phyloP scores from a whole-genome alignment of 2,888 invertebrate genomes.

The Holacanthella duospinosa region DNA sequence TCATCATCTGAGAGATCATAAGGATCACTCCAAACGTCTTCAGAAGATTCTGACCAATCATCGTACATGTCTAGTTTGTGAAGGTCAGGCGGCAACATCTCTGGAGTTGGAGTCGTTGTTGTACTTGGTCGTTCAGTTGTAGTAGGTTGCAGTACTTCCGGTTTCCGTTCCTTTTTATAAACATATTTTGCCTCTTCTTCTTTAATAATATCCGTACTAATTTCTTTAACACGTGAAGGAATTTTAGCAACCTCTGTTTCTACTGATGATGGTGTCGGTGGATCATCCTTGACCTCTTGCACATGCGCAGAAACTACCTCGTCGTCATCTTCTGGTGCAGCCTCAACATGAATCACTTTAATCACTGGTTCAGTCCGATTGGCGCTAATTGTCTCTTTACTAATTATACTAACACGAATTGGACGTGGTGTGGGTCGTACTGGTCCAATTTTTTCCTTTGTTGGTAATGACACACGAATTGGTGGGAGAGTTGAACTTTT shows the following conservation, averaged over 20 bases:
- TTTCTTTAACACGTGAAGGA: not conserved
- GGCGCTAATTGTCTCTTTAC: conserved; percentile 24
- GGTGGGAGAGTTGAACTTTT: conserved; percentile 9
- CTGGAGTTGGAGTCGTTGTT: conserved; percentile 1
- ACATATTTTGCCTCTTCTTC: conserved; percentile 11
- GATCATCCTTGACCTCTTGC: not conserved
- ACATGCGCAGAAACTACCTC: conserved; percentile 9
- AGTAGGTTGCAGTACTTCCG: not conserved
- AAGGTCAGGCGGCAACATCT: not conserved
- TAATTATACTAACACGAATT: conserved; percentile 31
- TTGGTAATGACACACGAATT: conserved; percentile 16
- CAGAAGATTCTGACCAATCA: conserved; percentile 13
- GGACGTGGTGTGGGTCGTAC: conserved; percentile 18
- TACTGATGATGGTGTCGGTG: not conserved
- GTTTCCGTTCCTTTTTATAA: not conserved
- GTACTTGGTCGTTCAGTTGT: not conserved
- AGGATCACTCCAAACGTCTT: conserved; percentile 9
- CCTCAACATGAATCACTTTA: conserved; percentile 14
- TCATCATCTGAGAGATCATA: conserved; percentile 27
- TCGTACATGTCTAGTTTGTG: conserved; percentile 11
- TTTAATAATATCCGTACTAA: conserved; percentile 1
- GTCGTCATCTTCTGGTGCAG: conserved; percentile 2
- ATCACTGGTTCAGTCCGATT: conserved; percentile 10
- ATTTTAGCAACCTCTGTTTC: not conserved
- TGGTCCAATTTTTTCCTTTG: conserved; percentile 12